Conservation (phyloP, 1,140 invertebrate genomes). For the fruit fly (Drosophila melanogaster) region Release_6_plus_ISO1_MT NC_004354.4:3883001-3883500, state of each 20-base stretch:
- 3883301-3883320: not conserved
- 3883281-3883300: constrained; percentile 24
- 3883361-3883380: not conserved
- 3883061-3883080: not conserved
- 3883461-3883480: not conserved
- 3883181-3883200: constrained; percentile 22
- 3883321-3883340: not conserved
- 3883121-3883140: constrained; percentile 5
- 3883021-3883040: not conserved
- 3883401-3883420: not conserved
- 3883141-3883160: constrained; percentile 10
- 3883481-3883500: not conserved
- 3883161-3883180: constrained; percentile 16
- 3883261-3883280: constrained; percentile 6
- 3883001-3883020: too few species aligned
- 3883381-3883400: not conserved
- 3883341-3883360: not conserved
- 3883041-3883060: not conserved
- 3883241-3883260: constrained; percentile 14
- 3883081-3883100: constrained; percentile 21
- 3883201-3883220: constrained; percentile 11
- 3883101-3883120: constrained; percentile 3
- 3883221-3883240: constrained; percentile 36
- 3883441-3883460: not conserved
- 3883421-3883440: not conserved